A percentile compares a stretch with the other conserved stretches of the same genome.
phyloP scores from a whole-genome alignment of 2,888 invertebrate genomes.

The Drosophila ezoana region DNA sequence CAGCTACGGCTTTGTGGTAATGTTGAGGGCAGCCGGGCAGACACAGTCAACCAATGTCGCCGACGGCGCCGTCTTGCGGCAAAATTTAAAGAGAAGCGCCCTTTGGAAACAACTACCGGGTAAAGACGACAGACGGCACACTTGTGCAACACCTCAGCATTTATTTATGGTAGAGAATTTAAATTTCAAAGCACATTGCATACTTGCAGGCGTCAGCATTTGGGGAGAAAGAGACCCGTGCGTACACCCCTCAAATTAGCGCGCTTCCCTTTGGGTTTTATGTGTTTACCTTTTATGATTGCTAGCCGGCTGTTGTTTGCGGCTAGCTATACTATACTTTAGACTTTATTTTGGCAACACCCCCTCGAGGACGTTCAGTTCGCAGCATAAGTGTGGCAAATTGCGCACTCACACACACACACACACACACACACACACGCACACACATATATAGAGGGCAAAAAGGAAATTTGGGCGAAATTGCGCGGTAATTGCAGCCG shows the following conservation, averaged over 20 bases:
- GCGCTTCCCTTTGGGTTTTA: slow-evolving; percentile 48
- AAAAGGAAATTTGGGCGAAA: slow-evolving; percentile 74
- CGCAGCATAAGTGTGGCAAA: slow-evolving; percentile 73
- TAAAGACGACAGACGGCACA: slow-evolving; percentile 29
- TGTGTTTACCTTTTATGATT: slow-evolving; percentile 70
- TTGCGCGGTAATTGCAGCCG: slow-evolving; percentile 79
- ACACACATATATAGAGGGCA: slow-evolving; percentile 26
- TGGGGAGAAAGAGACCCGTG: background rate
- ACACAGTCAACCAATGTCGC: slow-evolving; percentile 27
- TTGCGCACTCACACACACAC: slow-evolving; percentile 45
- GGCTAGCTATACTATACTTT: slow-evolving; percentile 46
- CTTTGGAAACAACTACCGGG: background rate
- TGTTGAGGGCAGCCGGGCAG: slow-evolving; percentile 39
- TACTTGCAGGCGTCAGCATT: slow-evolving; percentile 57
- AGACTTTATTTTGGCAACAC: slow-evolving; percentile 51
- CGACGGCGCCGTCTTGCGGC: slow-evolving; percentile 38
- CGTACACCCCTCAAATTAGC: slow-evolving; percentile 59
- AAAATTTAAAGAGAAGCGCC: slow-evolving; percentile 37
- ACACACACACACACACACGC: slow-evolving; percentile 7
- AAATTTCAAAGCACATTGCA: slow-evolving; percentile 69
- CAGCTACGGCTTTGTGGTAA: slow-evolving; percentile 42
- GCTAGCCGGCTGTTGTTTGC: slow-evolving; percentile 55
- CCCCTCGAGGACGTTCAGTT: slow-evolving; percentile 3
- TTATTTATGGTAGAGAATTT: slow-evolving; percentile 68
- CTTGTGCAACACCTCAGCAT: slow-evolving; percentile 68